Evolutionary conservation across 2,113 vertebrate genomes (phyloP).

Genomic region (Otocyon megalotis): DNA sequence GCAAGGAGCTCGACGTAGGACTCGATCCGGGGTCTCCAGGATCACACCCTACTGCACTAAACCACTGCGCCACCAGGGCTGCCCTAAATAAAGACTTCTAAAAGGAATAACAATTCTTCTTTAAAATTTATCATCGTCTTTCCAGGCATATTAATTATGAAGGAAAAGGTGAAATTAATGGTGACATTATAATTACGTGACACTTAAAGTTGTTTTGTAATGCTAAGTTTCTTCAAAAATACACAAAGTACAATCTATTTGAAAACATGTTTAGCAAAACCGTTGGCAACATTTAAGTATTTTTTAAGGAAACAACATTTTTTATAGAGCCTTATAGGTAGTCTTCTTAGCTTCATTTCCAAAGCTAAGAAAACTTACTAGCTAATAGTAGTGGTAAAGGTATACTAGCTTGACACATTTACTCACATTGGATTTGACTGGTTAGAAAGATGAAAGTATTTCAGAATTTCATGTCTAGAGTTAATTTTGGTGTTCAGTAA

Average conservation of each 20-base stretch:
- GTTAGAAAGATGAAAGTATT: not conserved
- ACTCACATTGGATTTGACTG: not conserved
- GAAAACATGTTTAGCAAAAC: conserved; percentile 17
- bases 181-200: conserved; percentile 59
- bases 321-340: not conserved
- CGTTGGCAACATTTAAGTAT: not conserved
- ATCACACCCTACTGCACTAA: too few species aligned
- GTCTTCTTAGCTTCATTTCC: not conserved
- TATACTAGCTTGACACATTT: not conserved
- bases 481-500: not conserved
- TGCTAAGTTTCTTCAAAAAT: conserved; percentile 24
- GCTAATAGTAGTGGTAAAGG: not conserved
- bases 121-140: conserved; percentile 60
- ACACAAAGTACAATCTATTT: not conserved
- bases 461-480: not conserved
- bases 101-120: conserved; percentile 41
- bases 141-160: conserved; percentile 56
- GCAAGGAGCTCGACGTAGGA: too few species aligned
- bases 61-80: too few species aligned
- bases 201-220: conserved; percentile 57
- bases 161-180: conserved; percentile 24
- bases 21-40: too few species aligned
- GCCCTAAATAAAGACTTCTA: conserved; percentile 42
- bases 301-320: conserved; percentile 25
- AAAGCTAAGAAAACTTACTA: not conserved